Conservation (phyloP, 2,888 invertebrate species). For the Himalopsyche tibetana region DNA sequence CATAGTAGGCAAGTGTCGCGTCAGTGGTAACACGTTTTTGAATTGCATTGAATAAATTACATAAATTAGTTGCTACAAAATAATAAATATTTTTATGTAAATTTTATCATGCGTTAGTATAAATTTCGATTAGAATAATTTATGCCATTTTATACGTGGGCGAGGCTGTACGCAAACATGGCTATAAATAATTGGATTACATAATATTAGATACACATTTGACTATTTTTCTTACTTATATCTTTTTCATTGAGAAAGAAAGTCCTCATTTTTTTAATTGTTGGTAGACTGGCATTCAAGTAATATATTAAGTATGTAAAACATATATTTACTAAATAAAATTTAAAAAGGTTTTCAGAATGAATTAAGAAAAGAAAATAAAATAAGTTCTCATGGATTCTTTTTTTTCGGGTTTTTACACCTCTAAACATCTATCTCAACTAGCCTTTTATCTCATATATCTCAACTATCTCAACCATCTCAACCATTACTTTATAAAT, state of each 20-base stretch:
- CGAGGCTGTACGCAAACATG: conserved; percentile 48
- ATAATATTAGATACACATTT: neutral
- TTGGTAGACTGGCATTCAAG: too few relatives aligned
- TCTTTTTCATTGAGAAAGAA: neutral
- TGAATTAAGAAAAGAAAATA: too few relatives aligned
- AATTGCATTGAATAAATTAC: conserved; percentile 62
- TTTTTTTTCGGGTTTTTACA: too few relatives aligned
- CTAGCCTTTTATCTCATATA: too few relatives aligned
- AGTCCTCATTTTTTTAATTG: neutral
- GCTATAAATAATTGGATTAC: conserved; percentile 45
- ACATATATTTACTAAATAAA: too few relatives aligned
- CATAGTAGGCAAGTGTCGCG: neutral
- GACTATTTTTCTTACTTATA: neutral
- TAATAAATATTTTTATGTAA: conserved; percentile 60
- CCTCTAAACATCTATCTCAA: too few relatives aligned
- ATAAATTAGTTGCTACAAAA: conserved; percentile 55
- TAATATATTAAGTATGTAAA: too few relatives aligned
- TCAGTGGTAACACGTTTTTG: conserved; percentile 47
- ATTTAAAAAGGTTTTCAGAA: too few relatives aligned
- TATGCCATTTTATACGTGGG: conserved; percentile 42
- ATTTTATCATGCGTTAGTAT: conserved; percentile 47
- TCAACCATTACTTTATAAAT: too few relatives aligned
- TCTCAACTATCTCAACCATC: too few relatives aligned
- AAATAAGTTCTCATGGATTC: too few relatives aligned
- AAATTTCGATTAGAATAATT: conserved; percentile 52